Evolutionary conservation across 2,888 invertebrate genomes (phyloP), one percentile per base, ranked within the genome.

Genomic region (Sinodicranocentrus sp.): DNA sequence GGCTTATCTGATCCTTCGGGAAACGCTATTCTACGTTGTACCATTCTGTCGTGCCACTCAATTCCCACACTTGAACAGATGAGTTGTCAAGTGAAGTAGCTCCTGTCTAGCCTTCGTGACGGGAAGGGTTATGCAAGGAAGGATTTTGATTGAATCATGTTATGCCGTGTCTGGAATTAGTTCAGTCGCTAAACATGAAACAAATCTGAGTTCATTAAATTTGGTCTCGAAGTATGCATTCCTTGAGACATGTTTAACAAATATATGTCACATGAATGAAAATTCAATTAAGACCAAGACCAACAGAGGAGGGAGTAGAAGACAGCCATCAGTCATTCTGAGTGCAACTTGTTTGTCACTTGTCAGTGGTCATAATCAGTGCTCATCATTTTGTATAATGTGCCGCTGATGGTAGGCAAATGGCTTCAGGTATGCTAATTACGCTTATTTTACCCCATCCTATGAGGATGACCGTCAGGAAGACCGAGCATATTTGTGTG

Each of bases 351-450:
- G 61, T 78, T 78, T 78, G 78, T 78, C 78, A 78, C 78, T 61
- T 78, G 70, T 78, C 70, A 61, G 44, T 23, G 19, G 17, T 39
- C 10, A 63, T n/a, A 61, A 26, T 15, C n/a, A 61, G 59, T 59
- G 59, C 25, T 63, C 25, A 25, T 33, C 28, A 63, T 52, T 25
- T 44, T 48, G 3, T 44, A 17, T 52, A 68, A 48, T 68, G 48
- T 26, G 48, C 13, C 26, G 33, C 28, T 15, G 5, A 33, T 17
- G 61, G 13, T 61, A 65, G 65, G 3, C 65, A 67, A 44, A 67
- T 21, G 57, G 57, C 70, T 15, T 67, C 63, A 78, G 52, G 78
- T 70, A 70, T 78, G 70, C 78, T 78, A 78, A 78, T 78, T 78
- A 52, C 78, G 70, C 70, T 78, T 78, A 48, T 68, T 68, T 8